phyloP scores from a whole-genome alignment of 2,113 vertebrate genomes.

The Zonotrichia leucophrys region DNA sequence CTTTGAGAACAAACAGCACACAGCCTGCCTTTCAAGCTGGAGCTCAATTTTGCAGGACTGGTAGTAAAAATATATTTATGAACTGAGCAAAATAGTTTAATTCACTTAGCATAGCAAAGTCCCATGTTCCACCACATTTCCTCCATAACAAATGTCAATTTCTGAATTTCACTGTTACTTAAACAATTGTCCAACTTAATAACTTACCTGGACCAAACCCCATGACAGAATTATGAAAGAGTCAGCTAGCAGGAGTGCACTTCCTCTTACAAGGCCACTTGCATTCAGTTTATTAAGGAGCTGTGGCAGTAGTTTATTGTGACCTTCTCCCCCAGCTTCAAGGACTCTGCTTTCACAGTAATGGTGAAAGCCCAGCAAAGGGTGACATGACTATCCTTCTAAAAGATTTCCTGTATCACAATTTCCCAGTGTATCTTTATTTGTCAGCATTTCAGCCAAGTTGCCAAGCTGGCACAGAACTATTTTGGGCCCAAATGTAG shows the following conservation, averaged over 20 bases:
- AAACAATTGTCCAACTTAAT: background rate
- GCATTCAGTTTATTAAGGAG: background rate
- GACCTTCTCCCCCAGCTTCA: background rate
- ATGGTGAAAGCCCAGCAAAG: background rate
- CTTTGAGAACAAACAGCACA: background rate
- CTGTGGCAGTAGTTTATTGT: background rate
- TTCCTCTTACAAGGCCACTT: background rate
- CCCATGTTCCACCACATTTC: background rate
- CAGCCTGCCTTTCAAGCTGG: background rate
- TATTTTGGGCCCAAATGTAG: background rate
- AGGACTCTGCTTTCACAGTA: background rate
- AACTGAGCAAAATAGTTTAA: background rate
- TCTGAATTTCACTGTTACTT: background rate
- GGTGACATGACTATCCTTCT: background rate
- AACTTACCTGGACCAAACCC: background rate
- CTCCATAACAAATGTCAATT: background rate
- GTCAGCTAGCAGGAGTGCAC: background rate
- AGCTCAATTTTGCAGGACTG: background rate
- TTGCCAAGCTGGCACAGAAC: background rate
- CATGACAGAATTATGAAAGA: background rate
- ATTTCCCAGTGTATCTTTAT: background rate
- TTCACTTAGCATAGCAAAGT: background rate
- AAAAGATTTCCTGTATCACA: background rate
- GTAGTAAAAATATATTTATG: background rate
- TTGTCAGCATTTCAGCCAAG: background rate